Conservation (phyloP, 2,888 invertebrate species). For the Mamestra brassicae region DNA sequence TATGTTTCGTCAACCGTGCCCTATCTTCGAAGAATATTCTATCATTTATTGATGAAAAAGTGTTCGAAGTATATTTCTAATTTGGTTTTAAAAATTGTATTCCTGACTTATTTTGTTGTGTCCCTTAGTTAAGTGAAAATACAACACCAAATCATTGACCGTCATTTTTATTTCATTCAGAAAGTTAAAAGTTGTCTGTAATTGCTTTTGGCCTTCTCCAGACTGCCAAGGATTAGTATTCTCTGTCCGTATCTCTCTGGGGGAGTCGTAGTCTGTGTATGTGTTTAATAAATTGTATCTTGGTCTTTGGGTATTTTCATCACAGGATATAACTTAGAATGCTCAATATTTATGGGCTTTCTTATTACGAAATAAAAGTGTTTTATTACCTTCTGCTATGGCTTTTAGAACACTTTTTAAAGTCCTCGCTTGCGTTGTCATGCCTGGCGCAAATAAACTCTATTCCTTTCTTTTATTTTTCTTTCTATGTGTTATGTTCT, state of each 20-base stretch:
- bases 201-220: constrained; percentile 50
- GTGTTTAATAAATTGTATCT: constrained; percentile 14
- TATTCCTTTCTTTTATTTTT: too few species aligned
- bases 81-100: not conserved
- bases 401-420: not conserved
- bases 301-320: constrained; percentile 2
- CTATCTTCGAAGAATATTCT: not conserved
- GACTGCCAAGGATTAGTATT: constrained; percentile 48
- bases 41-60: not conserved
- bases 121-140: constrained; percentile 26
- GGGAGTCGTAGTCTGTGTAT: constrained; percentile 18
- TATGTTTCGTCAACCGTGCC: not conserved
- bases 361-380: not conserved
- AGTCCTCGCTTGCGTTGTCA: not conserved
- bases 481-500: not conserved
- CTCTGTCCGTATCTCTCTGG: constrained; percentile 8
- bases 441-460: too few species aligned
- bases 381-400: not conserved
- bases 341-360: not conserved
- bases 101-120: constrained; percentile 8
- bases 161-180: constrained; percentile 36
- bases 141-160: constrained; percentile 13
- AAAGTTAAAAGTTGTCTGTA: constrained; percentile 44
- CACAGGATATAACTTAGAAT: constrained; percentile 4
- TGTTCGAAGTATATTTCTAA: not conserved